These are phyloP conservation scores for Trachelus iudaicus DNA, from an alignment of 2,888 invertebrate species.

Conservation along the genomic window DNA sequence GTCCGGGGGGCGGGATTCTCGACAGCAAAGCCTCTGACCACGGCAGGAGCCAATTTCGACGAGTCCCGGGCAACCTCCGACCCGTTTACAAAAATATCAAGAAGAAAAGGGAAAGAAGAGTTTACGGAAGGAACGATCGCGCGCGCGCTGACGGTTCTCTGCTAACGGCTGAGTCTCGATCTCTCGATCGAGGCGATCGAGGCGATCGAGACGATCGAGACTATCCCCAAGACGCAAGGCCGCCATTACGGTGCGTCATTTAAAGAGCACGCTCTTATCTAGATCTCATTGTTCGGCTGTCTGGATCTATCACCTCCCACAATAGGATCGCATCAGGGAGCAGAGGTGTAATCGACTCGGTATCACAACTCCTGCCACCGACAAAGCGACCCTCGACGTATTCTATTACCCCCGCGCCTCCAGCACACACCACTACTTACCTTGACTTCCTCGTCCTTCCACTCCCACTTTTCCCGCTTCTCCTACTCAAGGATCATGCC, in stretches of 20 bases:
- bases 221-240: neutral
- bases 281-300: slow-evolving; percentile 45
- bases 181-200: no score
- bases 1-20: no score
- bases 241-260: slow-evolving; percentile 27
- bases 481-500: neutral
- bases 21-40: no score
- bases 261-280: slow-evolving; percentile 33
- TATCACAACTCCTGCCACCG: slow-evolving; percentile 34
- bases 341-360: slow-evolving; percentile 32
- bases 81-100: no score
- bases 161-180: neutral
- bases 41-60: no score
- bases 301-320: slow-evolving; percentile 50
- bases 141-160: no score
- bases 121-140: no score
- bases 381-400: slow-evolving; percentile 36
- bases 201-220: neutral
- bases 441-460: slow-evolving; percentile 21
- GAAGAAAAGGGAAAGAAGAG: no score
- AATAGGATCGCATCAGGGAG: slow-evolving; percentile 37
- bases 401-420: slow-evolving; percentile 31
- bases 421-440: slow-evolving; percentile 22
- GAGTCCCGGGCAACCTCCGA: no score
- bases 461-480: slow-evolving; percentile 2